Base-by-base conservation (phyloP, 37 sponge, comb jelly and placozoan genomes). In the Crambe crambe region DNA sequence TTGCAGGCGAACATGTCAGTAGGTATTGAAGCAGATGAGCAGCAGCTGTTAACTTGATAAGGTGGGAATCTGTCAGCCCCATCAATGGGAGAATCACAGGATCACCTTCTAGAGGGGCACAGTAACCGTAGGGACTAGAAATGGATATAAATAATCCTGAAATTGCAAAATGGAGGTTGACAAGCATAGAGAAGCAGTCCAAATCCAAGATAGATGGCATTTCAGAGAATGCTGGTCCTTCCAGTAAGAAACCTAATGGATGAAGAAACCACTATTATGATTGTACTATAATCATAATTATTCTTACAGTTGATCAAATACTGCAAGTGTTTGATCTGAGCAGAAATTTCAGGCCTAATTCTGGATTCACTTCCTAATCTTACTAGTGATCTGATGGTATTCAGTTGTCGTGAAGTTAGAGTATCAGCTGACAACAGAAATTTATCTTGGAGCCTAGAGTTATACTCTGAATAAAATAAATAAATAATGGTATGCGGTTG, bases 11-110 rank as follows among this genome's bases (percentile, higher is more conserved):
- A 32, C 29, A 56, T 27, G 85, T 70, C 41, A 80, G 75, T 9
- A 87, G 81, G 67, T 37, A 87, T 64, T 87, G 92, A 0, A 84
- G 68, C 34, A 92, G 18, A 22, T 75, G 80, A 41, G 77, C 73
- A 34, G 87, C 74, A 4, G 83, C 80, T 9, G 77, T 70, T 40
- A 83, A 22, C 22, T 27, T 36, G 40, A 92, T 58, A 1, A 86
- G 62, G 62, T 74, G 60, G 29, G 74, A 47, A 37, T 86, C 85
- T 31, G 73, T 79, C 5, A 87, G 23, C 1, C 81, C 91, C 25
- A 80, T 39, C 4, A 91, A 72, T 21, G 83, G 39, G 31, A 73
- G 83, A 9, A 82, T 26, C 25, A 72, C 51, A 22, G 60, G 54
- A 41, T 77, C 83, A 17, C 37, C 37, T 0, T 64, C 69, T 30